Evolutionary conservation across 2,797 vertebrate species (phyloP), one percentile per base, ranked within the genome.

Genomic region (Distichodus sexfasciatus): DNA sequence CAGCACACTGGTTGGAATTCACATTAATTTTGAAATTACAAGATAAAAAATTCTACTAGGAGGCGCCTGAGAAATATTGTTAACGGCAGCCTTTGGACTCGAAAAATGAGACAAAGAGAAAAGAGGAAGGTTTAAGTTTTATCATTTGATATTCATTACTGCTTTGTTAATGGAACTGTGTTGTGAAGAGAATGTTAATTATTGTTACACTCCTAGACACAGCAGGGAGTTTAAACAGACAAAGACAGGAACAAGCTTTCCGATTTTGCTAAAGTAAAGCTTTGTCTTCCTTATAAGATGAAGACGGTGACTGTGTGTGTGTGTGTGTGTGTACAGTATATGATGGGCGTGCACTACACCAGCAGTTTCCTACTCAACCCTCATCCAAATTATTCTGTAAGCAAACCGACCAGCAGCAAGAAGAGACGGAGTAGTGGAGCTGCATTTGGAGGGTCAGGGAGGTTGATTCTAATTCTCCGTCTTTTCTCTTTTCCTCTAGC

Each of bases 91-190:
- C 85, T 86, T 76, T 75, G 66, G 61, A 55, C 58, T 17, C 47
- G 68, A 69, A 69, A 48, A 58, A 65, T 26, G 46, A 51, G 51
- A 50, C 36, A 54, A 69, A 66, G 66, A 41, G 59, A 53, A 57
- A 28, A 63, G 31, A 58, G 77, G 82, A 75, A 69, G 79, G 82
- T 87, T 88, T 80, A 82, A 70, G 75, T 84, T 86, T 89, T 91
- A 90, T 90, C 91, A 87, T 86, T 75, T 38, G 73, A 80, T 81
- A 85, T 90, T 85, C 84, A 85, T 90, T 88, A 89, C 86, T 80
- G 76, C 73, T 72, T 76, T 54, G 85, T 87, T 88, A 90, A 90
- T 91, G 86, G 86, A 82, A 89, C 78, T 82, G 83, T 82, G 83
- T 82, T 76, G 77, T 76, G 85, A 81, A 82, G 82, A 70, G 86